A percentile compares a stretch with the other conserved stretches of the same genome.
Evolutionary conservation across 2,888 invertebrate species (phyloP).

Genomic region (Hecatera dysodea): DNA sequence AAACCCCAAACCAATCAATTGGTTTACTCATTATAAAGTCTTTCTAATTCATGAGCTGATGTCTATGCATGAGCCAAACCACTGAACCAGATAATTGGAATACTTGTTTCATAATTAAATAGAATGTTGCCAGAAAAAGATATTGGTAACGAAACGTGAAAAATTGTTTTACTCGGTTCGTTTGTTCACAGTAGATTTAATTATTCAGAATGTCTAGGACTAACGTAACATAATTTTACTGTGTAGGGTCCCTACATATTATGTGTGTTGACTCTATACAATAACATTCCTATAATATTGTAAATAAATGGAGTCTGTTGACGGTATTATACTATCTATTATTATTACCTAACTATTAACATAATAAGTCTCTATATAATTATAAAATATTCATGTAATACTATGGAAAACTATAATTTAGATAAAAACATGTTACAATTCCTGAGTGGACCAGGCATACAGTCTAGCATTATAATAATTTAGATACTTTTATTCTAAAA

Average conservation of each 20-base stretch:
- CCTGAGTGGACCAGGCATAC: constrained; percentile 6
- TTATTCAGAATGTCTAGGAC: neutral
- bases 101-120: constrained; percentile 20
- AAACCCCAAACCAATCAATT: neutral
- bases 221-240: constrained; percentile 26
- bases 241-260: neutral
- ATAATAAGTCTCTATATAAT: constrained; percentile 30
- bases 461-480: neutral
- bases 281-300: constrained; percentile 19
- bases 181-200: constrained; percentile 6
- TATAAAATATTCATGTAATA: constrained; percentile 17
- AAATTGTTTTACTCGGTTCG: constrained; percentile 1
- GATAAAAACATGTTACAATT: constrained; percentile 11
- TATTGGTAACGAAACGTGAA: neutral
- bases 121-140: constrained; percentile 27
- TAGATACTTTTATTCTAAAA: constrained; percentile 11
- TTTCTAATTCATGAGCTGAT: neutral
- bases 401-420: constrained; percentile 50
- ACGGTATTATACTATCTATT: constrained; percentile 2
- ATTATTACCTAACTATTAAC: constrained; percentile 21
- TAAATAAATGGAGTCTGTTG: constrained; percentile 18
- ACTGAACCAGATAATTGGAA: constrained; percentile 29
- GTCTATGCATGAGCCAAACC: neutral
- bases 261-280: constrained; percentile 7
- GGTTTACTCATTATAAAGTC: neutral